Evolutionary conservation across 2,888 invertebrate genomes (phyloP).

Genomic region (Trichopria drosophilae): DNA sequence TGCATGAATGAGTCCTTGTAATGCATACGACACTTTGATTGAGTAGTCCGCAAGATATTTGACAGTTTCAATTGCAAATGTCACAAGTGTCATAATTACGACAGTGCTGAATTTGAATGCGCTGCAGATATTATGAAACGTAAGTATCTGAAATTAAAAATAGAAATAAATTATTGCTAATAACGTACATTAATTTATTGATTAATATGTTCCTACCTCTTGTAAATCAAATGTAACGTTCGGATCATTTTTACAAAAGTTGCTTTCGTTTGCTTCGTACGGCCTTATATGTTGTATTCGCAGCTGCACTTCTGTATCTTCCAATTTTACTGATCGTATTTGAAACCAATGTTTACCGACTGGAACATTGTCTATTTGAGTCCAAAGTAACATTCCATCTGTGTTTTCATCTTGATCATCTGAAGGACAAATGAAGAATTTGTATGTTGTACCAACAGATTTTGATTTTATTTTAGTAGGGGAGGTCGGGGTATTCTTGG

Average conservation of each 20-base stretch:
- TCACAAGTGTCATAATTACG: constrained; percentile 46
- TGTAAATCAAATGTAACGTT: constrained; percentile 36
- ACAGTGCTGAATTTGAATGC: constrained; percentile 47
- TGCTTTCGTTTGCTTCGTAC: constrained; percentile 32
- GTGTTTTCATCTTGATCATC: constrained; percentile 23
- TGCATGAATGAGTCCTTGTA: constrained; percentile 45
- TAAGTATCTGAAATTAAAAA: constrained; percentile 43
- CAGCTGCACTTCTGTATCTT: constrained; percentile 37
- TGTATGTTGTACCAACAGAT: too few species aligned
- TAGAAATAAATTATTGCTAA: not conserved
- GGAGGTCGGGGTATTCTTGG: too few species aligned
- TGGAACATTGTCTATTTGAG: constrained; percentile 39
- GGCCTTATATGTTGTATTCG: constrained; percentile 40
- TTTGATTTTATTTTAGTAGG: too few species aligned
- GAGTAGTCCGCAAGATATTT: constrained; percentile 50
- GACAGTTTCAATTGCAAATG: constrained; percentile 43
- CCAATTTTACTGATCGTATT: constrained; percentile 40
- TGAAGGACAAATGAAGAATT: too few species aligned
- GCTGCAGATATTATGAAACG: constrained; percentile 47
- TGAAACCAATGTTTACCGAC: constrained; percentile 49
- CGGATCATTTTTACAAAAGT: constrained; percentile 19
- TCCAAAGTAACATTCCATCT: constrained; percentile 41
- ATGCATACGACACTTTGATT: constrained; percentile 50
- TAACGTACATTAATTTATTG: constrained; percentile 9
- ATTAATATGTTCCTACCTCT: constrained; percentile 34